Conservation (phyloP, 2,797 vertebrate genomes). For the Enteromius anoplus region DNA sequence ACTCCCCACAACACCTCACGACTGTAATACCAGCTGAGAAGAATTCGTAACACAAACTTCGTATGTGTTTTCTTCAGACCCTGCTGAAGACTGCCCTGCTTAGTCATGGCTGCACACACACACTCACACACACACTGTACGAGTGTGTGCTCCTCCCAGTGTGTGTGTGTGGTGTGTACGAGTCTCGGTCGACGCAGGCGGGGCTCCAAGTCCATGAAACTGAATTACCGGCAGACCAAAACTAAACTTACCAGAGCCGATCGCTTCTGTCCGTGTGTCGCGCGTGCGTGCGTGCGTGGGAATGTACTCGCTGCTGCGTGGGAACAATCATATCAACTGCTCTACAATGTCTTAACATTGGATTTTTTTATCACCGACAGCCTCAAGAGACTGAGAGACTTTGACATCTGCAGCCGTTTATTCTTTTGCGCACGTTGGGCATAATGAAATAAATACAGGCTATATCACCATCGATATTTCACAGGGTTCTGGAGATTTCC, state of each 20-base stretch:
- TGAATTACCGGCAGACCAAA: conserved; percentile 74
- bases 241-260: conserved; percentile 74
- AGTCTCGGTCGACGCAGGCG: conserved; percentile 70
- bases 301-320: conserved; percentile 70
- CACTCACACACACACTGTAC: conserved; percentile 15
- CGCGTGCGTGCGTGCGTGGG: conserved; percentile 70
- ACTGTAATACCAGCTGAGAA: neutral
- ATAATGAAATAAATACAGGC: conserved; percentile 74
- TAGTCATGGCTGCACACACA: conserved; percentile 72
- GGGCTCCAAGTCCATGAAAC: conserved; percentile 71
- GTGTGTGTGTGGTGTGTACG: conserved; percentile 1
- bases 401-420: neutral
- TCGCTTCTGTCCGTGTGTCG: conserved; percentile 52
- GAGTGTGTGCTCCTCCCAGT: conserved; percentile 27
- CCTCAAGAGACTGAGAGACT: conserved; percentile 20
- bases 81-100: conserved; percentile 58
- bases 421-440: conserved; percentile 38
- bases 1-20: neutral
- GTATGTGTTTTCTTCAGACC: conserved; percentile 38
- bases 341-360: conserved; percentile 54
- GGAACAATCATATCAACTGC: conserved; percentile 51
- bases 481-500: conserved; percentile 49
- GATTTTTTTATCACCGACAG: conserved; percentile 32
- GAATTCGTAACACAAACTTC: neutral
- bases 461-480: conserved; percentile 55